Percentiles rank a stretch among this genome's conserved stretches.
Evolutionary conservation across 2,888 invertebrate genomes (phyloP).

Genomic region (Stenotaenia linearis): DNA sequence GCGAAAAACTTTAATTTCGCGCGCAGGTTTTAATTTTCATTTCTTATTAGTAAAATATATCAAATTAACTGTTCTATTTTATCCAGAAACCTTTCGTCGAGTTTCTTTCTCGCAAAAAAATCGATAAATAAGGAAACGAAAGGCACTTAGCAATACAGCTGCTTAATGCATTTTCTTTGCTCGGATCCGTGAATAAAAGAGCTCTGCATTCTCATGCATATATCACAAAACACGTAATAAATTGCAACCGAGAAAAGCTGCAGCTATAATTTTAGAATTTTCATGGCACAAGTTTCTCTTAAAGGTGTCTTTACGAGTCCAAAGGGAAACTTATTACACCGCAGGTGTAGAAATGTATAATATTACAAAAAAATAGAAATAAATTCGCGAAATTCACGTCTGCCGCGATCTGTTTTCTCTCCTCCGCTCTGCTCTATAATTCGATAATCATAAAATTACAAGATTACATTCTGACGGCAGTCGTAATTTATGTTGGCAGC

Average conservation of each 20-base stretch:
- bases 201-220: background rate
- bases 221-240: background rate
- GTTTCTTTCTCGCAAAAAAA: background rate
- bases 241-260: background rate
- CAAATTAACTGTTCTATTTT: background rate
- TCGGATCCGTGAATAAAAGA: background rate
- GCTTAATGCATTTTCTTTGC: background rate
- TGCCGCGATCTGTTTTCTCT: background rate
- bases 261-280: background rate
- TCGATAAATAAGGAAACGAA: background rate
- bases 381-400: background rate
- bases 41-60: background rate
- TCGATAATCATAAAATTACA: background rate
- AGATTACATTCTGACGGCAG: slow-evolving; percentile 2
- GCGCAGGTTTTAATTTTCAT: too few species aligned
- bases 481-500: background rate
- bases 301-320: background rate
- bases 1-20: background rate
- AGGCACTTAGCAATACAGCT: background rate
- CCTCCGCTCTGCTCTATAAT: background rate
- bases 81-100: background rate
- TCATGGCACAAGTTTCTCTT: background rate
- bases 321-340: background rate
- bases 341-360: background rate
- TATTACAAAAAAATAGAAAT: background rate